Base-by-base conservation (phyloP, 92 coral and sea anemone species). In the Micromussa lordhowensis region DNA sequence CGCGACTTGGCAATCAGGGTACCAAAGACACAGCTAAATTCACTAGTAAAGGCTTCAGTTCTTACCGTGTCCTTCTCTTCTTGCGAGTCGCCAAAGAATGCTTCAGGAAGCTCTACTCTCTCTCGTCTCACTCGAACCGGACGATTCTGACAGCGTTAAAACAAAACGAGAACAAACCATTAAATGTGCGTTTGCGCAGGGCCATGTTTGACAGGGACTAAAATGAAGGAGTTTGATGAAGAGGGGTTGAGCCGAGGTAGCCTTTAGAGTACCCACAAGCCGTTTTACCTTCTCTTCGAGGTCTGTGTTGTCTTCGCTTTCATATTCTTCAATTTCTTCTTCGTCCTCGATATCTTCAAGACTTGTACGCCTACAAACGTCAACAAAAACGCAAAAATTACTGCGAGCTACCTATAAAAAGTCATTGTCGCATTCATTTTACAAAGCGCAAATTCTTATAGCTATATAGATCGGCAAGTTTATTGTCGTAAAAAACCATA, bases 41-140 rank as follows among this genome's bases (percentile, higher is more conserved):
- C 1, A 17, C 8, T 15, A 1, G 28, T 44, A 44, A 3, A 58
- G 32, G 35, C 24, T 76, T 2, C 31, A 84, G 15, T 26, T n/a
- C 96, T 72, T 93, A 96, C 99, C 53, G 95, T 88, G 68, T 53
- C 83, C 68, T 88, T 88, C 79, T 84, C 86, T 63, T 94, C 96
- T 54, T 91, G 95, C 32, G 99, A 93, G 82, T 96, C 98, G 29
- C 88, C 96, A 93, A 96, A 96, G 35, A 96, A 86, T 38, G 85
- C 90, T 36, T 96, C 96, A 11, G 99, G 96, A 57, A 96, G 83
- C 35, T 93, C 94, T 64, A 84, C 85, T 77, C 87, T 94, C 88
- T 92, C 94, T 75, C 94, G 76, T 86, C 92, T 92, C 35, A 89
- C 93, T 75, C 74, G 61, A 29, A 91, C 24, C 10, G 90, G 82